These are phyloP conservation scores for Xiphophorus maculatus DNA, from an alignment of 2,113 vertebrate species.

Conservation along the genomic window DNA sequence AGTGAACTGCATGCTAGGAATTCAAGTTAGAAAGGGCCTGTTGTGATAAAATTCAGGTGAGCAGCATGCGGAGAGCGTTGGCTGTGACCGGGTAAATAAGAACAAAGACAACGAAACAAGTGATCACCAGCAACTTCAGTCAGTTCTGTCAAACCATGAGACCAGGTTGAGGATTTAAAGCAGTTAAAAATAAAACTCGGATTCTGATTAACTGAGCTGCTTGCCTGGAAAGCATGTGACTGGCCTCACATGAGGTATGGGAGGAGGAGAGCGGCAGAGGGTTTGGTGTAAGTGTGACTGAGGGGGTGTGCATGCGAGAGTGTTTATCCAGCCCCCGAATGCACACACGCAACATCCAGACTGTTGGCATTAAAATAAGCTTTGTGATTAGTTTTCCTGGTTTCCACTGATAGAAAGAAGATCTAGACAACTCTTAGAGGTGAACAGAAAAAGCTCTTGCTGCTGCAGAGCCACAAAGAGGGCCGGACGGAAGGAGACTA, in stretches of 20 bases:
- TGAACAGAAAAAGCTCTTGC: constrained; percentile 68
- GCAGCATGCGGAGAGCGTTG: not conserved
- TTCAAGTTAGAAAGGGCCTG: not conserved
- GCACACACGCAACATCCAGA: constrained; percentile 28
- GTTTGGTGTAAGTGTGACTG: constrained; percentile 5
- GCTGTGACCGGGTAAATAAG: constrained; percentile 18
- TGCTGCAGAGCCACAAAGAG: constrained; percentile 52
- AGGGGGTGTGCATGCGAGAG: not conserved
- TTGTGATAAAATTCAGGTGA: not conserved
- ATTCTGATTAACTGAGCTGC: constrained; percentile 81
- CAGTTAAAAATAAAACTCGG: constrained; percentile 81
- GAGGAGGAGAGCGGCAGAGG: constrained; percentile 39
- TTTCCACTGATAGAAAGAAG: constrained; percentile 80
- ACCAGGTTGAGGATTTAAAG: constrained; percentile 72
- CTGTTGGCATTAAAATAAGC: constrained; percentile 72
- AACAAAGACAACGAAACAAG: constrained; percentile 22
- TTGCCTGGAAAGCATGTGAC: constrained; percentile 83
- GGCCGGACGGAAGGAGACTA: constrained; percentile 34
- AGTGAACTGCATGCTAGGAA: not conserved
- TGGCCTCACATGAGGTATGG: constrained; percentile 77
- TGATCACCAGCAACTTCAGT: constrained; percentile 30
- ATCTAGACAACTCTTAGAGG: constrained; percentile 67
- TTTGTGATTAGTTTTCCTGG: constrained; percentile 79
- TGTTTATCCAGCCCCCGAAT: constrained; percentile 6
- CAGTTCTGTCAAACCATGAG: constrained; percentile 54